These are phyloP conservation scores for Drosophila paracracens DNA, from an alignment of 2,888 invertebrate genomes.

Conservation along the genomic window DNA sequence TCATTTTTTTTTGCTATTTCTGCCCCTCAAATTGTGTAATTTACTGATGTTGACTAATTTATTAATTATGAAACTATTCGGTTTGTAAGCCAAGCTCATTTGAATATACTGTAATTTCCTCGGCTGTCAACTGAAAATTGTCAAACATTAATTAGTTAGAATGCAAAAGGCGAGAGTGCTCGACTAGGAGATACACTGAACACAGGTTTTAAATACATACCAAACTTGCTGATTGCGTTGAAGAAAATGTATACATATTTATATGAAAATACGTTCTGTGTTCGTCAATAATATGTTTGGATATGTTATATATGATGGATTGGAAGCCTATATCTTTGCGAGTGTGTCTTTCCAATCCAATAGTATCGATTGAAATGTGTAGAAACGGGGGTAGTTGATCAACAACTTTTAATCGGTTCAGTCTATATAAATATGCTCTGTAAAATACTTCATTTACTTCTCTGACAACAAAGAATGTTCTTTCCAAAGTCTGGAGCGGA, in stretches of 20 bases:
- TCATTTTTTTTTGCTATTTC: neutral
- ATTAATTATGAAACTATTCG: neutral
- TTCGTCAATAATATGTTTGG: neutral
- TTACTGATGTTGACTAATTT: conserved; percentile 3
- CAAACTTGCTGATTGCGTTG: neutral
- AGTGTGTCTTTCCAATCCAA: neutral
- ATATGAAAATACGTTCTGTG: neutral
- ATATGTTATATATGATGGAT: neutral
- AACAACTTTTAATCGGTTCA: neutral
- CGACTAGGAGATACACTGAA: neutral
- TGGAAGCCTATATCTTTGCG: neutral
- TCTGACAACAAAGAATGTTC: neutral
- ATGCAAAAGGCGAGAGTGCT: neutral
- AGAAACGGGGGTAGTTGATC: neutral
- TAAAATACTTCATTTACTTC: neutral
- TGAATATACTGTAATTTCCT: neutral
- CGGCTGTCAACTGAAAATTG: neutral
- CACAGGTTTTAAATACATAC: neutral
- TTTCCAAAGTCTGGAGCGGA: neutral
- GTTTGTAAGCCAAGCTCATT: neutral
- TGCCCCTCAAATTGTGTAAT: conserved; percentile 8
- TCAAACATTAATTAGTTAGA: neutral
- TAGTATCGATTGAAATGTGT: neutral
- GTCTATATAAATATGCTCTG: neutral
- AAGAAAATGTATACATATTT: neutral